These are phyloP conservation scores for Xerus rutilus DNA, from an alignment of 2,797 vertebrate genomes.

Conservation along the genomic window DNA sequence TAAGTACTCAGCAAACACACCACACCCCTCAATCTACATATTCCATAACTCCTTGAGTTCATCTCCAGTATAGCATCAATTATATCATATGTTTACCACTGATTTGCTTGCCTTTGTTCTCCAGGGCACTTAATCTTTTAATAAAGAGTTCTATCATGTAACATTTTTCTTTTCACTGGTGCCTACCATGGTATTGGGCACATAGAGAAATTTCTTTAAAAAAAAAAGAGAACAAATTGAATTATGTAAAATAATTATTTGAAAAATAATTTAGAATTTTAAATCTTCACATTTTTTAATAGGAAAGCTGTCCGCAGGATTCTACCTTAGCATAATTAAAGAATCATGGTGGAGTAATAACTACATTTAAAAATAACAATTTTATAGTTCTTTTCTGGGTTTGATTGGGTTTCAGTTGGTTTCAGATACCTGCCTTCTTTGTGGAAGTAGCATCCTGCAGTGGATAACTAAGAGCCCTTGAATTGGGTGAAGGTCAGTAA, in stretches of 20 bases:
- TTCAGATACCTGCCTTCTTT: not conserved
- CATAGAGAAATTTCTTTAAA: not conserved
- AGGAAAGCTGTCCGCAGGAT: not conserved
- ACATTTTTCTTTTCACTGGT: not conserved
- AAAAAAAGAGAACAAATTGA: not conserved
- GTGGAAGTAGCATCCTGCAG: not conserved
- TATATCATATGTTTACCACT: not conserved
- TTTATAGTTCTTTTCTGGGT: not conserved
- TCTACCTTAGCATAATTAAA: not conserved
- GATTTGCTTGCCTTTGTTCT: not conserved
- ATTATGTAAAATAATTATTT: not conserved
- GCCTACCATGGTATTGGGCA: not conserved
- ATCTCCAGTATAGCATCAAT: not conserved
- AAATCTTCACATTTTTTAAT: not conserved
- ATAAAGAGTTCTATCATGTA: not conserved
- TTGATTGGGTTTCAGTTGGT: not conserved
- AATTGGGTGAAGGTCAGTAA: not conserved
- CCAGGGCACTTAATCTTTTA: not conserved
- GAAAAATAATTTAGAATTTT: not conserved
- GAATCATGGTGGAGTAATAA: not conserved
- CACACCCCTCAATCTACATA: not conserved
- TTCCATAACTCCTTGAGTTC: not conserved
- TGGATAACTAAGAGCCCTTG: not conserved
- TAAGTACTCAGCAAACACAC: not conserved
- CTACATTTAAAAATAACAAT: not conserved